Base-by-base conservation (phyloP, 2,113 vertebrate species). In the Terrapene triunguis region DNA sequence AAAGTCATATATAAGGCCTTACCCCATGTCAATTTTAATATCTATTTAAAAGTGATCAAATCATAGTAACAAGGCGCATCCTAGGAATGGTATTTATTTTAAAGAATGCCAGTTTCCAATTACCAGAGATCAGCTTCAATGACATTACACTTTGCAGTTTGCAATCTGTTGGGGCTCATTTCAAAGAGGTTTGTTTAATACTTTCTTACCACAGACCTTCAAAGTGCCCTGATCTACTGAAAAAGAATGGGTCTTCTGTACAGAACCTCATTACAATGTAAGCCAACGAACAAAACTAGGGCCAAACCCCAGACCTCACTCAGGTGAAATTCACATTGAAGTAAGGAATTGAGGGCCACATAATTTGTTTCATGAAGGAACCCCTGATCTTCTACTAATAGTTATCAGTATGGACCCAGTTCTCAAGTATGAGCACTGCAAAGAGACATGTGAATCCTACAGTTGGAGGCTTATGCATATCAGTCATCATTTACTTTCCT, bases 61-160 rank as follows among this genome's bases (percentile, higher is more conserved):
- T 85, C 55, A 72, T 48, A 42, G 50, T 79, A 94, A 83, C 82
- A 88, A 91, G 51, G 0, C 94, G 12, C 78, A 88, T 82, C 85
- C 85, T 82, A 88, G 62, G 78, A 97, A 93, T 16, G n/a, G 72
- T 53, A 84, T 48, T 27, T 48, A 72, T 85, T 92, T 88, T 85
- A 92, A 93, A 89, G 88, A 97, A 95, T 93, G 78, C 81, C 89
- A 93, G 95, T 91, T 96, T 96, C 93, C 93, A 94, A 86, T 92
- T 95, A 84, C 90, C 76, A 93, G 92, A 94, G 94, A 96, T 93
- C 94, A 95, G 96, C 96, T 97, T 95, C 93, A 95, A 95, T 97
- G 96, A 97, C 96, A 65, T 87, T 92, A 92, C 90, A 93, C 85
- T 96, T 96, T 1, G 78, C 94, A 96, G 92, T 95, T 95, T 92